These are phyloP conservation scores for Cheilinus undulatus DNA, from an alignment of 2,113 vertebrate species.

Conservation along the genomic window DNA sequence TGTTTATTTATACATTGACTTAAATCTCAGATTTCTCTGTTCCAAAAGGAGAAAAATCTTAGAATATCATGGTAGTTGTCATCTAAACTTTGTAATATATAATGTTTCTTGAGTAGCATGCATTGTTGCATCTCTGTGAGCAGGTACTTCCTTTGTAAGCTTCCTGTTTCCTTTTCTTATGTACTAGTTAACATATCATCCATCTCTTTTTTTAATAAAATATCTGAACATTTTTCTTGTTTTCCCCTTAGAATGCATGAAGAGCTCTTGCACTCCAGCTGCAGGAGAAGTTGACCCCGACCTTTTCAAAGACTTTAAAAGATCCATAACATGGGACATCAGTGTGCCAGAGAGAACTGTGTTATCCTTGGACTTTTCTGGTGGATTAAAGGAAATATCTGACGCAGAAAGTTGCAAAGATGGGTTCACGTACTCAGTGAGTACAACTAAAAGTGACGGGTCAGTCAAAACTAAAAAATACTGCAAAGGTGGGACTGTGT, in stretches of 20 bases:
- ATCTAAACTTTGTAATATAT: no score
- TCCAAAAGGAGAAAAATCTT: no score
- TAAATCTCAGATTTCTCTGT: no score
- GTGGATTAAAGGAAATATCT: slow-evolving; percentile 78
- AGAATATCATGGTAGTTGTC: no score
- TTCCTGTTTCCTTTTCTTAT: no score
- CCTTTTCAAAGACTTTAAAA: slow-evolving; percentile 82
- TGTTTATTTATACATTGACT: no score
- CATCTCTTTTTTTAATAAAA: no score
- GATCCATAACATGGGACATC: slow-evolving; percentile 85
- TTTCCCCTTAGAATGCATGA: slow-evolving; percentile 83
- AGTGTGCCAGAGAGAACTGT: slow-evolving; percentile 78
- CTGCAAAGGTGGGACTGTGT: slow-evolving; percentile 84
- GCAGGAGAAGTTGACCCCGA: slow-evolving; percentile 77
- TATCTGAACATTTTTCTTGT: not conserved
- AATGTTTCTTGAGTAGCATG: no score
- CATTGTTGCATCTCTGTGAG: no score
- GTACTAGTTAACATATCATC: no score
- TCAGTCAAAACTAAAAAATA: slow-evolving; percentile 77
- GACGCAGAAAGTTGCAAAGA: slow-evolving; percentile 76
- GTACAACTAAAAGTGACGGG: slow-evolving; percentile 58
- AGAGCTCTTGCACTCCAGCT: slow-evolving; percentile 81
- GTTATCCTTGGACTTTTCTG: slow-evolving; percentile 83
- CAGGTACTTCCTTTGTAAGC: no score
- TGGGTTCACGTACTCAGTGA: slow-evolving; percentile 78